Evolutionary conservation across 2,113 vertebrate genomes (phyloP), one percentile per base, ranked within the genome.

Genomic region (Etia nguti): DNA sequence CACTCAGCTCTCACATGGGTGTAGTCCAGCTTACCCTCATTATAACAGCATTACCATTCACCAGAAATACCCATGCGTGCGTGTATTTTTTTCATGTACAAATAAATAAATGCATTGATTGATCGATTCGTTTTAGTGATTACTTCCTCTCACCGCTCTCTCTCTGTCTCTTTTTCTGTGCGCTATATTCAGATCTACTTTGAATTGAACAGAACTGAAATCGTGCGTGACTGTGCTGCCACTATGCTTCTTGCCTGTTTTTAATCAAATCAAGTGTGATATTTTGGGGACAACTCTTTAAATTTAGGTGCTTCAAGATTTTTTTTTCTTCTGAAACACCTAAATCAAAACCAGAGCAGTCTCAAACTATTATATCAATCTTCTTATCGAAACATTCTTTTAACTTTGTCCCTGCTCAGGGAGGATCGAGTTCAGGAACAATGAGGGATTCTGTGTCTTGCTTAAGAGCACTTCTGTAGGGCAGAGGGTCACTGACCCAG

Each of bases 1-100:
- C 93, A 79, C 18, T 92, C 87, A 94, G 86, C 91, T 77, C 59
- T 92, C 90, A 88, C 91, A 88, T 81, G 91, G 92, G 92, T 84
- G 89, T 83, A 93, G 90, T 86, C 80, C 88, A 92, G 91, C 68
- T 94, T 91, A 88, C 80, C 83, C 82, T 93, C 90, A 93, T 94
- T 94, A 94, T 86, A 57, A 50, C 79, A 84, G 85, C 86, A 93
- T 94, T 93, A 90, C 85, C 82, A 87, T 85, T 89, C 88, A 86
- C 29, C 73, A 60, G 88, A 55, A 43, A 80, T 68, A 10, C 80
- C 36, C 22, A 34, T 70, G 29, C 1, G 6, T 83, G 79, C 36
- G 22, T 85, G 55, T 82, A 46, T 81, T 85, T 68, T 54, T 52
- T 75, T 20, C 46, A 54, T 62, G n/a, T 54, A 12, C 29, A 34